Conservation (phyloP, 2,888 invertebrate species). For the Tachina lurida region DNA sequence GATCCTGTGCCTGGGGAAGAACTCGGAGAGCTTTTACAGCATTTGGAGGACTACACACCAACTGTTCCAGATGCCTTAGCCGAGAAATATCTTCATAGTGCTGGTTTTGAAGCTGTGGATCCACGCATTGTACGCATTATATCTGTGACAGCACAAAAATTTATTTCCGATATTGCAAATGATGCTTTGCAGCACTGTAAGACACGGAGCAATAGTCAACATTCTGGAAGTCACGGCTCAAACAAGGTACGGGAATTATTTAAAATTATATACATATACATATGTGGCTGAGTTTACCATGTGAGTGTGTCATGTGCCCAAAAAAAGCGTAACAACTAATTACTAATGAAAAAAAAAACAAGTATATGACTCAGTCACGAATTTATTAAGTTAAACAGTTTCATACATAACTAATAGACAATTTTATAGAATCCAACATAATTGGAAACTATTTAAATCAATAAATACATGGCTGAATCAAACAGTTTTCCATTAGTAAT, state of each 20-base stretch:
- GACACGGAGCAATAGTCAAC: constrained; percentile 91
- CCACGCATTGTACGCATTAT: constrained; percentile 94
- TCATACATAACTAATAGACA: no score
- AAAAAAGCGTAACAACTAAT: no score
- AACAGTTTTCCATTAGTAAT: no score
- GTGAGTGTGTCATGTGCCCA: no score
- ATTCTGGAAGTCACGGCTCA: constrained; percentile 84
- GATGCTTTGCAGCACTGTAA: constrained; percentile 99
- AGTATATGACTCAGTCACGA: no score
- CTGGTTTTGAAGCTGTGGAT: constrained; percentile 96
- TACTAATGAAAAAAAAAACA: no score
- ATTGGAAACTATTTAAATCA: no score
- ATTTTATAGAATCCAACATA: no score
- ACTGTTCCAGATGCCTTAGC: constrained; percentile 87
- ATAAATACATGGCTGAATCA: no score
- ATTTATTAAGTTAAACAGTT: no score
- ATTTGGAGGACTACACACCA: constrained; percentile 97
- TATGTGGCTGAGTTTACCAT: no score
- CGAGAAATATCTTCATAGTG: constrained; percentile 66
- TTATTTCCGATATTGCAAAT: constrained; percentile 97
- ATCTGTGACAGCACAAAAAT: constrained; percentile 98
- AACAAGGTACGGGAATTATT: constrained; percentile 83
- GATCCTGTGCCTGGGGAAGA: constrained; percentile 86
- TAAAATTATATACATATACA: not conserved
- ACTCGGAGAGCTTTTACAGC: constrained; percentile 93